These are phyloP conservation scores for Megamerina dolium DNA, from an alignment of 2,888 invertebrate genomes.

Conservation along the genomic window DNA sequence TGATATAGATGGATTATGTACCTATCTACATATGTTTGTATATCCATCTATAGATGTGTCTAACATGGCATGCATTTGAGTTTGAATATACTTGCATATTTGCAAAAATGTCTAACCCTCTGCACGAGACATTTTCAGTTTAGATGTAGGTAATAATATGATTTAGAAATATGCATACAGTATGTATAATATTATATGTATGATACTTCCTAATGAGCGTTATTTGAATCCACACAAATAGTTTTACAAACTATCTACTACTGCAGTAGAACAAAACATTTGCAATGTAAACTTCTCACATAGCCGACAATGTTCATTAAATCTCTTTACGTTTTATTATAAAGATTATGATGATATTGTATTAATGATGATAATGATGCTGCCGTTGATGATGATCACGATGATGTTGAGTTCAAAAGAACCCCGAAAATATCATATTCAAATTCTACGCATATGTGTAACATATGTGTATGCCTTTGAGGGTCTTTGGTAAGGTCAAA, in stretches of 20 bases:
- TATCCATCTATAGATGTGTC: too few species aligned
- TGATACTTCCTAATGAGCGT: slow-evolving; percentile 32
- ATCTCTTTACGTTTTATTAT: neutral
- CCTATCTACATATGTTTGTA: too few species aligned
- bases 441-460: slow-evolving; percentile 1
- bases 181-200: slow-evolving; percentile 18
- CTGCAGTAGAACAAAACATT: too few species aligned
- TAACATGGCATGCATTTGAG: too few species aligned
- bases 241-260: too few species aligned
- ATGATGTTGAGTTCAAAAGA: neutral
- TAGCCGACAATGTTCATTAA: neutral
- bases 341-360: neutral
- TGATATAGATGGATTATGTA: too few species aligned
- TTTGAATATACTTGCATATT: too few species aligned
- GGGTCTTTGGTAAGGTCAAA: too few species aligned
- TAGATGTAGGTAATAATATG: too few species aligned
- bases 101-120: too few species aligned
- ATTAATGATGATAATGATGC: neutral
- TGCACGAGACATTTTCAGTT: too few species aligned
- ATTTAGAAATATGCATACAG: too few species aligned
- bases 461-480: neutral
- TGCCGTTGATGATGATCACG: neutral
- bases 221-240: slow-evolving; percentile 34
- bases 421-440: neutral
- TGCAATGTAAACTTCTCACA: slow-evolving; percentile 9